These are phyloP conservation scores for Sesia bembeciformis DNA, from an alignment of 2,888 invertebrate genomes.

Conservation along the genomic window DNA sequence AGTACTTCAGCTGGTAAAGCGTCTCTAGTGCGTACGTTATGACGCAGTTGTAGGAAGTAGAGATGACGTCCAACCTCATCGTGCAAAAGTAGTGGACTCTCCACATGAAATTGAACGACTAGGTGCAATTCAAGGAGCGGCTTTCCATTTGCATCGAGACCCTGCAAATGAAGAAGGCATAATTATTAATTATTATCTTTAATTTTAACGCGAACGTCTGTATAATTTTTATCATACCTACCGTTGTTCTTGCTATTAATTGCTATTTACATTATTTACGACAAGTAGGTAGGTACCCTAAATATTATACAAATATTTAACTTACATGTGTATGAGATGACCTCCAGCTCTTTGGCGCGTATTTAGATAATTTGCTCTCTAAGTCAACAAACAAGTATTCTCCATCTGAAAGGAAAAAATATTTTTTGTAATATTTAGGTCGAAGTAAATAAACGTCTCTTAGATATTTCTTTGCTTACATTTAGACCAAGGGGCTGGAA, in stretches of 20 bases:
- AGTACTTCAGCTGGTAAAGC: constrained; percentile 76
- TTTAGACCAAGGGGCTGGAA: no score
- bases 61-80: constrained; percentile 94
- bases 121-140: constrained; percentile 92
- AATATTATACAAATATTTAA: constrained; percentile 15
- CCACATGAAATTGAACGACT: constrained; percentile 94
- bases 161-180: constrained; percentile 69
- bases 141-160: constrained; percentile 91
- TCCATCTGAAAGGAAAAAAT: constrained; percentile 83
- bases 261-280: no score
- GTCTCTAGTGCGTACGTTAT: constrained; percentile 85
- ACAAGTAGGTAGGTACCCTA: no score
- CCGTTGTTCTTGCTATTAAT: no score
- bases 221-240: no score
- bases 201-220: no score
- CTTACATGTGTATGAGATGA: constrained; percentile 93
- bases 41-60: constrained; percentile 95
- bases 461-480: no score
- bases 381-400: constrained; percentile 96
- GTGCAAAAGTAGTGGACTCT: constrained; percentile 90
- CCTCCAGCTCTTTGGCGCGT: constrained; percentile 97
- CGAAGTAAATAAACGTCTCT: no score
- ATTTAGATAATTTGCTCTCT: constrained; percentile 96
- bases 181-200: no score
- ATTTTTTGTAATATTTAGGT: constrained; percentile 8